Percentiles rank a stretch among this genome's conserved stretches.
Conservation (phyloP, 2,113 vertebrate genomes). For the Hymenochirus boettgeri region DNA sequence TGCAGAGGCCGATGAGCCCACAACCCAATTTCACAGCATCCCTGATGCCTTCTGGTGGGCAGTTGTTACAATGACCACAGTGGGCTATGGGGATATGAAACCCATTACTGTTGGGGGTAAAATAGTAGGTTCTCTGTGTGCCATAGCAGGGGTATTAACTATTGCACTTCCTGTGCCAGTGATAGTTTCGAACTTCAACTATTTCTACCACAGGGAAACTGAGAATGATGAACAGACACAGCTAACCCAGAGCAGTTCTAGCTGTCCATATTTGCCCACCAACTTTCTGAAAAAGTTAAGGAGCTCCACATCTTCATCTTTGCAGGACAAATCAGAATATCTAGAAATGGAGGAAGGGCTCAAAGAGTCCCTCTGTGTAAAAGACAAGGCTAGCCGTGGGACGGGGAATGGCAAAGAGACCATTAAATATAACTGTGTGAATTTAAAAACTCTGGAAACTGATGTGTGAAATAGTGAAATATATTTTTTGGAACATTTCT, state of each 20-base stretch:
- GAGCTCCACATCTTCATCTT: conserved; percentile 85
- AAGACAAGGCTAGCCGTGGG: conserved; percentile 83
- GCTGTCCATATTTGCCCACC: conserved; percentile 83
- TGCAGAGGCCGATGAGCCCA: conserved; percentile 91
- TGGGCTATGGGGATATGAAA: conserved; percentile 98
- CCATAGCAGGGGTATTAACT: conserved; percentile 94
- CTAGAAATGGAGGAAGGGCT: conserved; percentile 98
- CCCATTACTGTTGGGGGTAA: conserved; percentile 97
- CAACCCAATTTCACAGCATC: conserved; percentile 96
- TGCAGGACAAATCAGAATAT: conserved; percentile 94
- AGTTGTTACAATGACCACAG: conserved; percentile 98
- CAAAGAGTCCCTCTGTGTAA: conserved; percentile 90
- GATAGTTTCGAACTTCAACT: conserved; percentile 99
- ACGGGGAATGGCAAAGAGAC: conserved; percentile 83
- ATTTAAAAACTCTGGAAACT: conserved; percentile 89
- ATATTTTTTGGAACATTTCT: conserved; percentile 53
- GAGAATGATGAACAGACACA: conserved; percentile 88
- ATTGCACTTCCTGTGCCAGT: conserved; percentile 97
- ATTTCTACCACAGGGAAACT: conserved; percentile 97
- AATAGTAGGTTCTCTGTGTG: conserved; percentile 96
- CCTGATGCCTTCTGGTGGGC: conserved; percentile 99
- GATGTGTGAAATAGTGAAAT: conserved; percentile 77
- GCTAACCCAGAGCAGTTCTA: conserved; percentile 79
- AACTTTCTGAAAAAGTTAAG: conserved; percentile 87
- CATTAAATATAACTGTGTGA: conserved; percentile 87